Conservation (phyloP, 1,140 invertebrate genomes). For the Diachasmimorpha longicaudata region DNA sequence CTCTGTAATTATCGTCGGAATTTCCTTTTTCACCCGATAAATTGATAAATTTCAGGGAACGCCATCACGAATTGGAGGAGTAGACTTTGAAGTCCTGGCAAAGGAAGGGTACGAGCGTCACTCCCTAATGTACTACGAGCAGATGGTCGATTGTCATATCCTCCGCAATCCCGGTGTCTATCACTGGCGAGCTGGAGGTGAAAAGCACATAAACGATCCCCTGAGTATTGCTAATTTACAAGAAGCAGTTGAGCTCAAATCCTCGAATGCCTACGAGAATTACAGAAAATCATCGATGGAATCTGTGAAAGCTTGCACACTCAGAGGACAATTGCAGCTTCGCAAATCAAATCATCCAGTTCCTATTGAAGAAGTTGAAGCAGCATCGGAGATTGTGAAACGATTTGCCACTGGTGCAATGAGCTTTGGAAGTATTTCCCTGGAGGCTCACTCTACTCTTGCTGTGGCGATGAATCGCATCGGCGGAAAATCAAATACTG, state of each 20-base stretch:
- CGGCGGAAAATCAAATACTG: constrained; percentile 96
- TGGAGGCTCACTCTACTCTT: constrained; percentile 93
- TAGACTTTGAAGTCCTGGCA: constrained; percentile 87
- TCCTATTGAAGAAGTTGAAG: constrained; percentile 87
- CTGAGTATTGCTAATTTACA: constrained; percentile 91
- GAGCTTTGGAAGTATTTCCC: constrained; percentile 91
- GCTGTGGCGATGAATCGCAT: constrained; percentile 98
- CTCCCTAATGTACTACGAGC: constrained; percentile 76
- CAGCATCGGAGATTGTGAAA: constrained; percentile 95
- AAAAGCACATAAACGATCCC: constrained; percentile 98
- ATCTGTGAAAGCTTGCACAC: constrained; percentile 84
- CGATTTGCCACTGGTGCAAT: constrained; percentile 83
- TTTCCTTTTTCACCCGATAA: background rate
- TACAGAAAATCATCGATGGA: constrained; percentile 89
- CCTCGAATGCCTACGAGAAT: constrained; percentile 81
- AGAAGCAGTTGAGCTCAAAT: constrained; percentile 86
- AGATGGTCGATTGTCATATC: constrained; percentile 77
- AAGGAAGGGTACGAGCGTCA: constrained; percentile 88
- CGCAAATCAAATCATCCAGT: constrained; percentile 78
- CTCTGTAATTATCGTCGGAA: background rate
- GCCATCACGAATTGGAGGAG: constrained; percentile 92
- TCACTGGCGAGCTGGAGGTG: constrained; percentile 96
- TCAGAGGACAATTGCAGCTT: constrained; percentile 92
- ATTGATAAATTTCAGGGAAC: constrained; percentile 71
- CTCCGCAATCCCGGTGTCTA: constrained; percentile 94